Conservation (phyloP, 2,888 invertebrate genomes). For the Antheraea assamensis region DNA sequence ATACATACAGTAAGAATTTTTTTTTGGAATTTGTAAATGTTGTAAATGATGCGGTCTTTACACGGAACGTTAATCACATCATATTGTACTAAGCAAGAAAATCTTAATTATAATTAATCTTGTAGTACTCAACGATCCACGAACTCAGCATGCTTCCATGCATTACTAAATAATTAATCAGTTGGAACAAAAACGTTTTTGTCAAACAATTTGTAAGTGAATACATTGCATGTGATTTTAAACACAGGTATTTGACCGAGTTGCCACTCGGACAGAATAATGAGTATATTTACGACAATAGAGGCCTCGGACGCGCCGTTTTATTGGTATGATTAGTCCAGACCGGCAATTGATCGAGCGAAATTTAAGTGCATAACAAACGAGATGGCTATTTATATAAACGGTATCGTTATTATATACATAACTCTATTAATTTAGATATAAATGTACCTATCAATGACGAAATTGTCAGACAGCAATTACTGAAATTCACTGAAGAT, state of each 20-base stretch:
- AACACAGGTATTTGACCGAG: slow-evolving; percentile 75
- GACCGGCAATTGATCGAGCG: slow-evolving; percentile 53
- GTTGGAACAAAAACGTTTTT: slow-evolving; percentile 61
- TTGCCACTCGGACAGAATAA: slow-evolving; percentile 54
- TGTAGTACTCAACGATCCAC: slow-evolving; percentile 54
- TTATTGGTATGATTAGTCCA: slow-evolving; percentile 61
- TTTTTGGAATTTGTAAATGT: slow-evolving; percentile 37
- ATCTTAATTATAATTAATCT: slow-evolving; percentile 32
- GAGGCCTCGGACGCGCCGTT: slow-evolving; percentile 45
- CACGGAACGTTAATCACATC: slow-evolving; percentile 43
- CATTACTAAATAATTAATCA: slow-evolving; percentile 65
- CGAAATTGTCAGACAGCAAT: slow-evolving; percentile 48
- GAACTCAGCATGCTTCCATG: slow-evolving; percentile 48
- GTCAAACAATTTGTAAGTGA: slow-evolving; percentile 59
- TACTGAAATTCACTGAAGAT: slow-evolving; percentile 45
- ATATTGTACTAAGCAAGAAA: neutral
- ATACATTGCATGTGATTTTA: slow-evolving; percentile 66
- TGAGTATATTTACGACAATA: slow-evolving; percentile 63
- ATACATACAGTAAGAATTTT: slow-evolving; percentile 35
- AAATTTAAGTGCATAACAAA: slow-evolving; percentile 56
- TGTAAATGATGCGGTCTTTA: slow-evolving; percentile 38
- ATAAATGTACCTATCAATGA: slow-evolving; percentile 38
- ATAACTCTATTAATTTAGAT: slow-evolving; percentile 56
- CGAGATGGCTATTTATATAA: slow-evolving; percentile 50
- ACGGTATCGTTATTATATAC: slow-evolving; percentile 41